These are phyloP conservation scores for Leptinotarsa peninsularis DNA, from an alignment of 2,888 invertebrate species.

Conservation along the genomic window DNA sequence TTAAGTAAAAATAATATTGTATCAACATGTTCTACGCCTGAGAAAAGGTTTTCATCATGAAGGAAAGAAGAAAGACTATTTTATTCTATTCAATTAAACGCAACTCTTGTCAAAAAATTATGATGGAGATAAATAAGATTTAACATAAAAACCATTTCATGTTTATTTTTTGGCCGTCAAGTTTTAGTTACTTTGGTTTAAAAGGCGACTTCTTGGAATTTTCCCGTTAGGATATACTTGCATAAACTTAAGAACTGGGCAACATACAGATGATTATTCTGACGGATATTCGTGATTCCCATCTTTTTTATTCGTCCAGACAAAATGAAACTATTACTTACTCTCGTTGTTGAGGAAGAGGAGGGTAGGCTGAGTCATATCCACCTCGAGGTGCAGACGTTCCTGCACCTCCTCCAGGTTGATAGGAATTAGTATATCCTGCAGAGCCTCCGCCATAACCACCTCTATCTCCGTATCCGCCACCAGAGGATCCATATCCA, in stretches of 20 bases:
- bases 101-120: too few relatives aligned
- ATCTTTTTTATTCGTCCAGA: slow-evolving; percentile 22
- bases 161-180: not conserved
- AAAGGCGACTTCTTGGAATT: too few relatives aligned
- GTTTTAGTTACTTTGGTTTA: too few relatives aligned
- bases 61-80: too few relatives aligned
- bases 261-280: too few relatives aligned
- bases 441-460: slow-evolving; percentile 34
- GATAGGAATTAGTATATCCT: slow-evolving; percentile 41
- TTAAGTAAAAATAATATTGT: too few relatives aligned
- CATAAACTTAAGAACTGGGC: too few relatives aligned
- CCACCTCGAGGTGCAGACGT: slow-evolving; percentile 40
- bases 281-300: too few relatives aligned
- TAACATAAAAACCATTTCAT: not conserved
- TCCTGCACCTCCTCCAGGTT: slow-evolving; percentile 29
- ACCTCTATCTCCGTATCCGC: slow-evolving; percentile 41
- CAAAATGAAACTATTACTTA: slow-evolving; percentile 49
- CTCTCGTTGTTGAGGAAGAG: slow-evolving; percentile 53
- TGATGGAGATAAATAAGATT: not conserved
- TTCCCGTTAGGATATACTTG: too few relatives aligned
- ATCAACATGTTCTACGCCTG: too few relatives aligned
- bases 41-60: too few relatives aligned
- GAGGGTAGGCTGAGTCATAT: slow-evolving; percentile 53
- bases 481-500: slow-evolving; percentile 32
- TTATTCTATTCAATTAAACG: too few relatives aligned